These are phyloP conservation scores for Ornithorhynchus anatinus DNA, from an alignment of 2,113 vertebrate species.

Conservation along the genomic window DNA sequence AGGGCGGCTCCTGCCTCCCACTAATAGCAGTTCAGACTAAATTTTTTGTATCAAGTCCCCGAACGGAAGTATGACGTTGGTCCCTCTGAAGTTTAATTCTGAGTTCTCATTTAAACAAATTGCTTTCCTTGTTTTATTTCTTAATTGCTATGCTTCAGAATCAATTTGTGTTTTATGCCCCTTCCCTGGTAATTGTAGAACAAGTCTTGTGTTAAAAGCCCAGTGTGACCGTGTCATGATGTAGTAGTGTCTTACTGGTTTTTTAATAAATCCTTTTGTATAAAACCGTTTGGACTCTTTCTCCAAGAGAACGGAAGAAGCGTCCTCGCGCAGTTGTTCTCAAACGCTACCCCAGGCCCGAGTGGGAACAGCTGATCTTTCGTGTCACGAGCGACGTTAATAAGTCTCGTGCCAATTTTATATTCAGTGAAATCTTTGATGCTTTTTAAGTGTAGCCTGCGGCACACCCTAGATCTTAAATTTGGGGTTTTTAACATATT, in stretches of 20 bases:
- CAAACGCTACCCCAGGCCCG: no score
- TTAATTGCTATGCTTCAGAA: slow-evolving; percentile 79
- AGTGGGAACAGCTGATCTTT: no score
- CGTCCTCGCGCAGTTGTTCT: no score
- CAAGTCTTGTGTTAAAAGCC: slow-evolving; percentile 79
- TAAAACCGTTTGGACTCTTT: slow-evolving; percentile 63
- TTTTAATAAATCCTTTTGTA: slow-evolving; percentile 87
- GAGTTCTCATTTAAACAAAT: slow-evolving; percentile 75
- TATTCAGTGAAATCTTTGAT: no score
- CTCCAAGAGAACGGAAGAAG: slow-evolving; percentile 49
- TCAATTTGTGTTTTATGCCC: slow-evolving; percentile 73
- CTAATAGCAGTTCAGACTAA: slow-evolving; percentile 81
- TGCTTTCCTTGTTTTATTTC: slow-evolving; percentile 79
- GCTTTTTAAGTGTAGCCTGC: no score
- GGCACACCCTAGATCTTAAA: no score
- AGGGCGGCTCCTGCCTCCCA: slow-evolving; percentile 78
- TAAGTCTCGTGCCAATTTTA: no score
- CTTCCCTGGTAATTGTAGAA: slow-evolving; percentile 74
- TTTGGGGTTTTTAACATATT: no score
- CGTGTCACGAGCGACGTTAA: no score
- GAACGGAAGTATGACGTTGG: slow-evolving; percentile 79
- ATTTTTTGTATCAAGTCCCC: slow-evolving; percentile 78
- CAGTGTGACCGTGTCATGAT: slow-evolving; percentile 81
- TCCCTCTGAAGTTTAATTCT: slow-evolving; percentile 77
- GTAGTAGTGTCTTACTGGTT: slow-evolving; percentile 82